Base-by-base conservation (phyloP, 1,140 invertebrate genomes). In the Eufriesea mexicana region DNA sequence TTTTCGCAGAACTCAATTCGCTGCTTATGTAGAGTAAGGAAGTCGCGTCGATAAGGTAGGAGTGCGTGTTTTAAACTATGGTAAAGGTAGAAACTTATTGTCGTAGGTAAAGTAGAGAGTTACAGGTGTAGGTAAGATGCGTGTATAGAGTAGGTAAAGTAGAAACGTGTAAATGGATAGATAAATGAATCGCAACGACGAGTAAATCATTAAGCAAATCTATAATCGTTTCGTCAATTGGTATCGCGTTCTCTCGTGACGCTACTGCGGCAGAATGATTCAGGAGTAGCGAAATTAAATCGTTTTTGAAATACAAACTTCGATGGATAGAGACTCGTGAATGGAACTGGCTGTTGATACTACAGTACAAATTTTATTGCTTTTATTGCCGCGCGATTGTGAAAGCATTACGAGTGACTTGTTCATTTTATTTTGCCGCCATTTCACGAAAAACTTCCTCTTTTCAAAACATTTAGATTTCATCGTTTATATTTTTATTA, bases 31-130 rank as follows among this genome's bases (percentile, higher is more conserved):
- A 16, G 16, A n/a, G 7, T n/a, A 25, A 5, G 0, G 9, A 47
- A 25, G 7, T 4, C 2, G 23, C 10, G 12, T 47, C 18, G 66
- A 47, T 47, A 68, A 68, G 7, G 14, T 16, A 68, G 66, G 45
- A 23, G 42, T 18, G 1, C n/a, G n/a, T n/a, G n/a, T n/a, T 4
- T 0, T 12, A 42, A 6, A 67, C 20, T 0, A 2, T 2, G 1
- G 20, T 10, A 5, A 28, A 28, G 18, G 25, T 18, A 54, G 16
- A 12, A 14, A 64, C 7, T 0, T 5, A n/a, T n/a, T 2, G 20
- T 10, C 5, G 20, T n/a, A 66, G 64, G 8, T 66, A 66, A 66
- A 23, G 64, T n/a, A 45, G 64, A n/a, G 10, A 2, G 28, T 7
- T 12, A 0, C 23, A 45, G 20, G 42, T 1, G 23, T 45, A 6